These are phyloP conservation scores for Haplochromis burtoni DNA, from an alignment of 2,113 vertebrate genomes.

Conservation along the genomic window DNA sequence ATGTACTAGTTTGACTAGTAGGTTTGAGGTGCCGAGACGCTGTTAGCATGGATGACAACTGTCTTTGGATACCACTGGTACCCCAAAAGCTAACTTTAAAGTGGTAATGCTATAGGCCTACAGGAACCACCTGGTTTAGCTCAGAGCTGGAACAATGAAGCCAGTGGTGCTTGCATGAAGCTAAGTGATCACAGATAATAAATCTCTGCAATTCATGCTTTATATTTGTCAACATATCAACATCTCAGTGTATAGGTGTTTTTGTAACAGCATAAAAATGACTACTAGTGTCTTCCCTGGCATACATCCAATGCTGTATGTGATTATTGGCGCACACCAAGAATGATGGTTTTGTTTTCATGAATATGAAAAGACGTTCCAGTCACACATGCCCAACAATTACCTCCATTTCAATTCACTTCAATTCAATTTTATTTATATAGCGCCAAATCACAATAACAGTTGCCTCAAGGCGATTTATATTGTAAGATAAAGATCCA, in stretches of 20 bases:
- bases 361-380: not conserved
- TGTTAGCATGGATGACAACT: not conserved
- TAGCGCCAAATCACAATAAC: not conserved
- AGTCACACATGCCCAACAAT: not conserved
- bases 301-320: not conserved
- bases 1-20: not conserved
- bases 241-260: not conserved
- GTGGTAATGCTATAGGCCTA: not conserved
- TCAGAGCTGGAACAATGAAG: not conserved
- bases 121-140: not conserved
- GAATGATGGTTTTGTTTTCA: not conserved
- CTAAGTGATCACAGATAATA: not conserved
- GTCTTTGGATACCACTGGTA: not conserved
- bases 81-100: not conserved
- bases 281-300: not conserved
- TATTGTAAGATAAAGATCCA: not conserved
- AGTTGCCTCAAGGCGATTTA: not conserved
- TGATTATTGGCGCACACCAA: not conserved
- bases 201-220: not conserved
- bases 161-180: not conserved
- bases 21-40: fast-evolving
- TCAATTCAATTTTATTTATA: not conserved
- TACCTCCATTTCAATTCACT: not conserved
- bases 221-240: not conserved
- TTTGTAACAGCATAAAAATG: not conserved